Percentiles rank a stretch among this genome's conserved stretches.
Conservation (phyloP, 2,888 invertebrate species). For the Eupithecia subumbrata region DNA sequence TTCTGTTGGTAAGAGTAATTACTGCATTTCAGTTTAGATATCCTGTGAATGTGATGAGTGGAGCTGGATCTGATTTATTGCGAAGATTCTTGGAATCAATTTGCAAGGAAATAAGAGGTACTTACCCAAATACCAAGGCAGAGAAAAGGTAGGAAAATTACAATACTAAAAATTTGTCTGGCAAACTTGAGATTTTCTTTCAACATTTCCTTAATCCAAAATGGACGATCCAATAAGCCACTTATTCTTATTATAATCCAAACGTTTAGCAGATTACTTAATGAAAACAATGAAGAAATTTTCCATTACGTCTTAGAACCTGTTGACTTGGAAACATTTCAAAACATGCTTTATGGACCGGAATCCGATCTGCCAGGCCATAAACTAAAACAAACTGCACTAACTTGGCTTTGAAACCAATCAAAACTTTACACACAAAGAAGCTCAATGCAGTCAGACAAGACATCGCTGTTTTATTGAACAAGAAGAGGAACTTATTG, state of each 20-base stretch:
- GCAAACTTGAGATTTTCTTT: not conserved
- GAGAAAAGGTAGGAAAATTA: not conserved
- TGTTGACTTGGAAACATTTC: conserved; percentile 27
- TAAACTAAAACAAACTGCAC: conserved; percentile 51
- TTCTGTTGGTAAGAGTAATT: conserved; percentile 30
- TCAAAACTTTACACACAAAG: conserved; percentile 71
- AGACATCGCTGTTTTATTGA: conserved; percentile 70
- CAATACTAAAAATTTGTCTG: not conserved
- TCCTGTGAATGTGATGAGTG: conserved; percentile 29
- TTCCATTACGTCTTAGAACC: conserved; percentile 17
- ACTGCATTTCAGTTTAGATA: conserved; percentile 31
- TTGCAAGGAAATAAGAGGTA: not conserved
- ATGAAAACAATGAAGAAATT: conserved; percentile 38
- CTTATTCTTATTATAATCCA: conserved; percentile 11
- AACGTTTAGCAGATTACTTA: conserved; percentile 37
- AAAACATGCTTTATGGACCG: conserved; percentile 24
- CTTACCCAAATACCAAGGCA: not conserved
- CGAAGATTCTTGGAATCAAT: not conserved
- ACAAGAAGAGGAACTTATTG: conserved; percentile 62
- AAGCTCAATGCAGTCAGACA: conserved; percentile 65
- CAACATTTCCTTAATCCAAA: conserved; percentile 19
- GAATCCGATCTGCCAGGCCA: conserved; percentile 26
- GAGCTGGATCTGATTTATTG: conserved; percentile 16
- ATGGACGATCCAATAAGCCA: conserved; percentile 19
- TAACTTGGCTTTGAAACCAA: conserved; percentile 65